Base-by-base conservation (phyloP, 2,113 vertebrate genomes). In the Aythya baeri region DNA sequence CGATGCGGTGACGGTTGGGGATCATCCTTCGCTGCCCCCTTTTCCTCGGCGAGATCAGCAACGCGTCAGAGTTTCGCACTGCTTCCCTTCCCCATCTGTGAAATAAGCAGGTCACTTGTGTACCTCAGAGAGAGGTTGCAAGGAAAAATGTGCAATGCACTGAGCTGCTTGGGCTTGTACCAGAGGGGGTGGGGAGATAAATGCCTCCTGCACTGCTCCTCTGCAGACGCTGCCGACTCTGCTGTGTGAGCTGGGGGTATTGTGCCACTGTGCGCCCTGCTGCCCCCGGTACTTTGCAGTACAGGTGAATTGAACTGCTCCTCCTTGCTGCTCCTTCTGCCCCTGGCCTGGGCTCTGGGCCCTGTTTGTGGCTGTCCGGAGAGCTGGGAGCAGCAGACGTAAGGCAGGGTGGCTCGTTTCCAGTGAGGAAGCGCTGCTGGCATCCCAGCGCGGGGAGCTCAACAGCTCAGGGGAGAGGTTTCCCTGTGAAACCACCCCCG, bases 21-120 rank as follows among this genome's bases (percentile, higher is more conserved):
- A 65, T 84, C 0, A 0, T 25, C 73, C 17, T 52, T 76, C 52
- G 83, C 23, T 41, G 5, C 10, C 36, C 7, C 6, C 13, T 38
- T 49, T 81, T 44, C 32, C 62, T 38, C 65, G 50, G 16, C 29
- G 80, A 59, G 46, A 18, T 74, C 36, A 50, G 0, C 1, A 27
- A 32, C 0, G 2, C 1, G 11, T 25, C 34, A 54, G 29, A 10
- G 31, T n/a, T 72, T 17, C 6, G 16, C 29, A 29, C 23, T 21
- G 2, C 57, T 88, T 86, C 5, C 1, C 36, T 59, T 88, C 59
- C 66, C 61, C 10, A 8, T 70, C 73, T 84, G 72, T 91, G 63
- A 91, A 86, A 46, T 57, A 75, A 91, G 36, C 87, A 85, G 87
- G 44, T 68, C 0, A 0, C 41, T 83, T 22, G 54, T 55, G 25